These are phyloP conservation scores for Sycobia sp. DNA, from an alignment of 1,140 invertebrate species.

Conservation along the genomic window DNA sequence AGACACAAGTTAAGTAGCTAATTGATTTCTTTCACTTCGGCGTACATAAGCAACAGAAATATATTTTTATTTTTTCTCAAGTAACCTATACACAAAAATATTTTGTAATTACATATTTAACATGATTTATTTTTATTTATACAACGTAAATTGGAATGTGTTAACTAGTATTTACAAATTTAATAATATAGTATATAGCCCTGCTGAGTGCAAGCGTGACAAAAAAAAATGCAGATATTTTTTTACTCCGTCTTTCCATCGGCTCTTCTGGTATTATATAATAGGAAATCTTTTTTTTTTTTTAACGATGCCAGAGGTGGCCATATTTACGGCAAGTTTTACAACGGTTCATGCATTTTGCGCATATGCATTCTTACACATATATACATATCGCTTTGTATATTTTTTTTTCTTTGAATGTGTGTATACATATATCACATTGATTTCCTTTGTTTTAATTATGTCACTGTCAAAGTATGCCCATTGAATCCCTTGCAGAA, in stretches of 20 bases:
- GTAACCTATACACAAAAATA: constrained; percentile 57
- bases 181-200: constrained; percentile 57
- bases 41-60: constrained; percentile 32
- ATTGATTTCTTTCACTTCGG: constrained; percentile 43
- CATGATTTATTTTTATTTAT: constrained; percentile 57
- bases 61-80: constrained; percentile 44
- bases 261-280: constrained; percentile 2
- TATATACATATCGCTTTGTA: constrained; percentile 42
- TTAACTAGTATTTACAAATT: constrained; percentile 58
- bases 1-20: constrained; percentile 52
- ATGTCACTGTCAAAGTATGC: constrained; percentile 57
- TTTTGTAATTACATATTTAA: constrained; percentile 36
- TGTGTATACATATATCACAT: constrained; percentile 52
- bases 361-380: constrained; percentile 36
- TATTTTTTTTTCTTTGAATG: constrained; percentile 40
- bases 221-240: constrained; percentile 52
- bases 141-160: constrained; percentile 46
- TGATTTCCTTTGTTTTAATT: constrained; percentile 44
- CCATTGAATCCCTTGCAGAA: constrained; percentile 60
- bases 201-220: constrained; percentile 59
- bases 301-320: constrained; percentile 51
- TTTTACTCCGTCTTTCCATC: constrained; percentile 28
- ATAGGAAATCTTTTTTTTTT: constrained; percentile 43
- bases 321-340: constrained; percentile 33
- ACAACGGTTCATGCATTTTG: constrained; percentile 26